A percentile compares a stretch with the other conserved stretches of the same genome.
Conservation (phyloP, 1,140 invertebrate genomes). For the Dryas iulia region DNA sequence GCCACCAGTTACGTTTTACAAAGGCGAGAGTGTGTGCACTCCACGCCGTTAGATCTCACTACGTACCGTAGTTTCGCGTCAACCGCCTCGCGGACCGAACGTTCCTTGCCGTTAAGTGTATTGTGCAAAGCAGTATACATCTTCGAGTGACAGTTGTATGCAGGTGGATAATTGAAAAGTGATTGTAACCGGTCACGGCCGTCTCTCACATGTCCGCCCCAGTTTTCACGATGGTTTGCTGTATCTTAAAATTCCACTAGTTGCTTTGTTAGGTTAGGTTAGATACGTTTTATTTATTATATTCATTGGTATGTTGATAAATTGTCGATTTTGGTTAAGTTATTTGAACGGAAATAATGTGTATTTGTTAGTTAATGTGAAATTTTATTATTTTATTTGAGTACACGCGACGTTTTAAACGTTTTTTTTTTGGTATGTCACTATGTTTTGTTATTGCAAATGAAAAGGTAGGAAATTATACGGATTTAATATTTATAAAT, state of each 20-base stretch:
- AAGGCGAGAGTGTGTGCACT: constrained; percentile 42
- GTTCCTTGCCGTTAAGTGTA: constrained; percentile 11
- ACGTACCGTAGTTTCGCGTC: constrained; percentile 54
- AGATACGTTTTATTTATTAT: too few species aligned
- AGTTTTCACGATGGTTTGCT: constrained; percentile 73
- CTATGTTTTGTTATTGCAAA: not conserved
- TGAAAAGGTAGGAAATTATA: not conserved
- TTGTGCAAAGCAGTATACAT: not conserved
- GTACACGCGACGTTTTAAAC: too few species aligned
- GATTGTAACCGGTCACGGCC: constrained; percentile 77
- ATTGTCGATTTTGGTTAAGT: constrained; percentile 17
- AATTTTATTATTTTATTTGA: not conserved
- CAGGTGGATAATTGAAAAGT: constrained; percentile 79
- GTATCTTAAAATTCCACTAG: constrained; percentile 66
- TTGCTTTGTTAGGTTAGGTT: constrained; percentile 60
- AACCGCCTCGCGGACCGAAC: constrained; percentile 45
- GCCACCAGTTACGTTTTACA: too few species aligned
- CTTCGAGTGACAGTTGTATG: constrained; percentile 60
- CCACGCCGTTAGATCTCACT: constrained; percentile 23
- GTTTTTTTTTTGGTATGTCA: not conserved
- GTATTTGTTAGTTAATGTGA: not conserved
- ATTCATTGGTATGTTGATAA: constrained; percentile 43
- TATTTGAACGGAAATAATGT: not conserved
- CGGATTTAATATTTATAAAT: not conserved
- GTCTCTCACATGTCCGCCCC: constrained; percentile 75